phyloP scores from a whole-genome alignment of 2,113 vertebrate genomes.

The Myocastor coypus region DNA sequence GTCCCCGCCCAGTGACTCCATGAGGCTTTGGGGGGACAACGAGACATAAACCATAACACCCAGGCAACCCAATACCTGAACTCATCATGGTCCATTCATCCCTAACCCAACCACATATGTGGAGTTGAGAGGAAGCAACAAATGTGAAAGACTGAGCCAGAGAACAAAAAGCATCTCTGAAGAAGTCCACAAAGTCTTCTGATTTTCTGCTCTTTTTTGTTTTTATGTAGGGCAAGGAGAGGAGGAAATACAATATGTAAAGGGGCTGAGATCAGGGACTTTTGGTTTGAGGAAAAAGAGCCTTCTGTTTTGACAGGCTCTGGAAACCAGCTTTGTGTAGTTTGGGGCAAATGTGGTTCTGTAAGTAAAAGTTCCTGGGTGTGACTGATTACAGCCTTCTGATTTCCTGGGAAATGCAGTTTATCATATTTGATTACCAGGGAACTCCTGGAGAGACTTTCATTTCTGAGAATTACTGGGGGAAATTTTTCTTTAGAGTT shows the following conservation, averaged over 20 bases:
- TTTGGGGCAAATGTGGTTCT: not conserved
- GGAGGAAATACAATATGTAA: too few relatives aligned
- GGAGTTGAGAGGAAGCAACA: not conserved
- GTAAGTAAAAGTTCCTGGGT: not conserved
- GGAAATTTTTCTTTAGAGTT: not conserved
- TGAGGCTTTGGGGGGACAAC: too few relatives aligned
- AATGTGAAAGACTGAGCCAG: not conserved
- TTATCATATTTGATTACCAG: not conserved
- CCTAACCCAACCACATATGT: not conserved
- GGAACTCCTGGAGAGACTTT: not conserved
- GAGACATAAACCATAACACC: too few relatives aligned
- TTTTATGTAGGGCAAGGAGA: too few relatives aligned
- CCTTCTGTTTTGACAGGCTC: not conserved
- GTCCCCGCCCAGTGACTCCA: too few relatives aligned
- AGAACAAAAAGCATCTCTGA: not conserved
- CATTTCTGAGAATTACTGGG: not conserved
- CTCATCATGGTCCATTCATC: not conserved
- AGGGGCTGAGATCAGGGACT: too few relatives aligned
- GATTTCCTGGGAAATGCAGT: not conserved
- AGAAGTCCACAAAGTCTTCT: not conserved
- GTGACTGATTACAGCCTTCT: not conserved
- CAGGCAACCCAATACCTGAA: not conserved
- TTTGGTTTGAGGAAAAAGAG: too few relatives aligned
- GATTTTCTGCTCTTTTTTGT: too few relatives aligned
- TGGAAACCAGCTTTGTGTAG: not conserved